These are phyloP conservation scores for Clytia hemisphaerica DNA, from an alignment of 30 jellyfish, hydroid and myxozoan species.

Conservation along the genomic window DNA sequence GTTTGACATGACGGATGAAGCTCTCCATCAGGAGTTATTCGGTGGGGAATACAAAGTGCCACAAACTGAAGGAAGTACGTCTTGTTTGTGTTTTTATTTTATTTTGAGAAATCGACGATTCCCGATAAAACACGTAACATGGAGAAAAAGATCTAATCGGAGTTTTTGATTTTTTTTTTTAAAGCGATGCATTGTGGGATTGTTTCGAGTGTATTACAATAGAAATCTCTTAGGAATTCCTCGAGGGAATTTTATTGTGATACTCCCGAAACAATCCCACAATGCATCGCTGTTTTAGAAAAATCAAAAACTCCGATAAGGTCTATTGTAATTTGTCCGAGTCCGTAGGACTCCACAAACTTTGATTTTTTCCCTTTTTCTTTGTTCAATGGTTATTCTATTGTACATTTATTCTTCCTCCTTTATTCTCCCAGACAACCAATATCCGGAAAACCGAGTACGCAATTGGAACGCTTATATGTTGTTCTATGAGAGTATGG, in stretches of 20 bases:
- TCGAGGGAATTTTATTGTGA: too few relatives aligned
- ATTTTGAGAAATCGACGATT: too few relatives aligned
- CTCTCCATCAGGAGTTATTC: conserved; percentile 75
- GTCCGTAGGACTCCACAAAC: neutral
- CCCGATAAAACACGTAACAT: too few relatives aligned
- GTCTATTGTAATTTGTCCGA: too few relatives aligned
- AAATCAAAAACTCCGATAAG: too few relatives aligned
- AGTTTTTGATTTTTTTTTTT: too few relatives aligned
- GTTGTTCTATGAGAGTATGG: conserved; percentile 94
- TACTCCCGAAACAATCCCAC: too few relatives aligned
- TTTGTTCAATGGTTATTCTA: neutral
- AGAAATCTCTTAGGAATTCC: too few relatives aligned
- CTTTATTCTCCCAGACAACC: conserved; percentile 50
- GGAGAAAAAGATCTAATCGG: too few relatives aligned
- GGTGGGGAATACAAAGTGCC: conserved; percentile 92
- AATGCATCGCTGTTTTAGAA: too few relatives aligned
- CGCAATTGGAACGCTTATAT: conserved; percentile 96
- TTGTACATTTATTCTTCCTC: neutral
- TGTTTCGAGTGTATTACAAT: too few relatives aligned
- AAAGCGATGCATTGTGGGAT: too few relatives aligned
- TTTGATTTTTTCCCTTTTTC: neutral
- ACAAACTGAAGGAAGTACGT: conserved; percentile 71
- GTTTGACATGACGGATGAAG: conserved; percentile 81
- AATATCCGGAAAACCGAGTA: conserved; percentile 89
- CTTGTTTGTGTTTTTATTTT: neutral